Base-by-base conservation (phyloP, 1,140 invertebrate genomes). In the Littorina saxatilis region DNA sequence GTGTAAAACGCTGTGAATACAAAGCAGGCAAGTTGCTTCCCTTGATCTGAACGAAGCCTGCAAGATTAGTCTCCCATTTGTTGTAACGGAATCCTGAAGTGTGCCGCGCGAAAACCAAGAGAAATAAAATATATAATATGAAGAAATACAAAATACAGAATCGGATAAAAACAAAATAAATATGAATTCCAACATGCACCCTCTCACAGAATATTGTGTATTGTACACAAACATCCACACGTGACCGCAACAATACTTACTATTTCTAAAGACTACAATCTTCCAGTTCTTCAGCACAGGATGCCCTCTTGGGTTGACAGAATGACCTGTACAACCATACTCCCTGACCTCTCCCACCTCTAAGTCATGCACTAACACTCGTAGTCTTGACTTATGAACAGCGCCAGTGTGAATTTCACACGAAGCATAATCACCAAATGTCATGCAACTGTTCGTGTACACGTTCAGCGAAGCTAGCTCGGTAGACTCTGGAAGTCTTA, bases 11-110 rank as follows among this genome's bases (percentile, higher is more conserved):
- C 27, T 37, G 55, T 29, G 39, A n/a, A 0, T 15, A 73, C 20
- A n/a, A 73, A 27, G n/a, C 70, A 15, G 23, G 15, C 39, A n/a
- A 11, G 76, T 78, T 78, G 40, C 76, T 63, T 78, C 76, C 76
- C 76, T 63, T 78, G 55, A 29, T n/a, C n/a, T 40, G 37, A 4
- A 0, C 1, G 5, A 50, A 50, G 40, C 13, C n/a, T 27, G 7
- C 39, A 73, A 15, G 9, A 17, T 15, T 78, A 43, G n/a, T n/a
- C 23, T 78, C 76, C 76, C 76, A 63, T 63, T 37, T 13, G n/a
- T n/a, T n/a, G n/a, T n/a, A n/a, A n/a, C n/a, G n/a, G n/a, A n/a
- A n/a, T n/a, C n/a, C n/a, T n/a, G n/a, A n/a, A n/a, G n/a, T n/a
- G n/a, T n/a, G n/a, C n/a, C n/a, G n/a, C n/a, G n/a, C n/a, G n/a